phyloP scores from a whole-genome alignment of 1,140 invertebrate species.

The Heliconius himera region DNA sequence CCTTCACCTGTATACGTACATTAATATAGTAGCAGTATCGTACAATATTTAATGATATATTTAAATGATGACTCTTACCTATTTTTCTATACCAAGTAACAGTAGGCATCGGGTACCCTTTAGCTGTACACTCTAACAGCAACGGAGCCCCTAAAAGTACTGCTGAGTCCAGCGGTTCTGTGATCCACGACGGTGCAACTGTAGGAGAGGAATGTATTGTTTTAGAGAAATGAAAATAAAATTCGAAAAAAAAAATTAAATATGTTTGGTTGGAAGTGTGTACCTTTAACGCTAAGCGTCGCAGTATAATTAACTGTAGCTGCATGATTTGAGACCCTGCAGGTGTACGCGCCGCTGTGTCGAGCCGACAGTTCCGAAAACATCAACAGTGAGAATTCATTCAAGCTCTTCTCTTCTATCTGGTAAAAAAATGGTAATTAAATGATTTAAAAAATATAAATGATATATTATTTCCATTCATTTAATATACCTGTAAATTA shows the following conservation, averaged over 20 bases:
- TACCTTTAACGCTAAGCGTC: constrained; percentile 89
- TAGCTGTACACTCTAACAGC: constrained; percentile 85
- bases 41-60: background rate
- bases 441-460: background rate
- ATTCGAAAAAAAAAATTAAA: background rate
- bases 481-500: constrained; percentile 80
- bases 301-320: constrained; percentile 89
- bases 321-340: constrained; percentile 89
- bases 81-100: constrained; percentile 86
- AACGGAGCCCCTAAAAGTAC: constrained; percentile 85
- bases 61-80: constrained; percentile 63
- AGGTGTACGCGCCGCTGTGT: constrained; percentile 91
- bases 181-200: constrained; percentile 90
- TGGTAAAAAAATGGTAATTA: constrained; percentile 46
- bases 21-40: background rate
- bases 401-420: constrained; percentile 86
- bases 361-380: constrained; percentile 85
- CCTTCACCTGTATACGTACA: constrained; percentile 35
- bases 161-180: constrained; percentile 85
- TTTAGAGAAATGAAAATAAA: background rate
- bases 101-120: constrained; percentile 85
- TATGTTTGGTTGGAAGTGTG: background rate
- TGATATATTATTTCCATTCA: background rate
- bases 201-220: constrained; percentile 9
- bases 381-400: constrained; percentile 86